phyloP scores from a whole-genome alignment of 2,113 vertebrate species.

The Onychorhynchus coronatus region DNA sequence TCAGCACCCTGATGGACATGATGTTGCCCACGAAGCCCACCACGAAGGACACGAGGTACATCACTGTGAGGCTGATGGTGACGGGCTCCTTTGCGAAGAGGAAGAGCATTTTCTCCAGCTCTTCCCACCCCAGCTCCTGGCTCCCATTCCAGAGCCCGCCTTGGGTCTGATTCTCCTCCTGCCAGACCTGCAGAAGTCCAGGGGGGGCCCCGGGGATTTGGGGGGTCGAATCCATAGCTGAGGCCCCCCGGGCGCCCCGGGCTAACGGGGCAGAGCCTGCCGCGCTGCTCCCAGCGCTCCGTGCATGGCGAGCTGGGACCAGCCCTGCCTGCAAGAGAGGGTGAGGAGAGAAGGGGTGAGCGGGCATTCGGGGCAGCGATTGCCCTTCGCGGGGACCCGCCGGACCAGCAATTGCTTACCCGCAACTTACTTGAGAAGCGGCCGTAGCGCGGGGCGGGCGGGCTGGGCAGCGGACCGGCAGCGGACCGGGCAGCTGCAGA shows the following conservation, averaged over 20 bases:
- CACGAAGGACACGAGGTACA: slow-evolving; percentile 86
- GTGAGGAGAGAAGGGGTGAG: not conserved
- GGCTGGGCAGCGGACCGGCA: not conserved
- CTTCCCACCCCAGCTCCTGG: slow-evolving; percentile 64
- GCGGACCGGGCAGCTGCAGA: not conserved
- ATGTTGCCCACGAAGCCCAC: slow-evolving; percentile 87
- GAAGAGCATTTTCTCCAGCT: slow-evolving; percentile 83
- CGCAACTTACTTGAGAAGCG: slow-evolving; percentile 13
- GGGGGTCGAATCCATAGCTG: slow-evolving; percentile 66
- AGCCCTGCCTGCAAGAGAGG: not conserved
- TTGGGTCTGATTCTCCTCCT: slow-evolving; percentile 55
- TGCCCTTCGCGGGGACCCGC: not conserved
- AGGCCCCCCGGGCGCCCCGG: not conserved
- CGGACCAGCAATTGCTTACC: not conserved
- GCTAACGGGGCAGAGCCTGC: not conserved
- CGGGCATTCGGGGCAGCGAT: not conserved
- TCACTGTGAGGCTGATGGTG: slow-evolving; percentile 81
- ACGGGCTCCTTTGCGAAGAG: slow-evolving; percentile 83
- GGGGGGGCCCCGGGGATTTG: not conserved
- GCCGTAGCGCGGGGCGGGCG: not conserved
- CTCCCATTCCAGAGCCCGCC: slow-evolving; percentile 30
- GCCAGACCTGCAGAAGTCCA: slow-evolving; percentile 33
- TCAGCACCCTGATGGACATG: slow-evolving; percentile 86
- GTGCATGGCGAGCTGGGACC: not conserved
- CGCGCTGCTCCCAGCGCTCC: not conserved